These are phyloP conservation scores for Hippolais icterina DNA, from an alignment of 2,113 vertebrate genomes.

Conservation along the genomic window DNA sequence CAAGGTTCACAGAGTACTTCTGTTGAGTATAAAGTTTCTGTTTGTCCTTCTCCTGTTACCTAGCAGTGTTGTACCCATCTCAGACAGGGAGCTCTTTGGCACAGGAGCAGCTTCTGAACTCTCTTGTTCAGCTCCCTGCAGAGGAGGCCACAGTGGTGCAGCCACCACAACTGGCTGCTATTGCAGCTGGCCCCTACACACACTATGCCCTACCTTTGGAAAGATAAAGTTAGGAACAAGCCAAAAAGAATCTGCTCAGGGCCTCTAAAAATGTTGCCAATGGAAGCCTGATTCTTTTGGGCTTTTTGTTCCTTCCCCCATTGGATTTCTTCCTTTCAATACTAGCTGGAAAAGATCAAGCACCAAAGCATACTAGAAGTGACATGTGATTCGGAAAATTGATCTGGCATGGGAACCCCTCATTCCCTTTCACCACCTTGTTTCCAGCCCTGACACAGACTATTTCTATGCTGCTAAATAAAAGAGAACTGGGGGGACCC, in stretches of 20 bases:
- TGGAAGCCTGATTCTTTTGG: background rate
- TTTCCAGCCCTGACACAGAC: background rate
- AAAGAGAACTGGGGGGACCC: background rate
- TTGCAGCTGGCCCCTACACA: background rate
- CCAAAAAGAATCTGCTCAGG: background rate
- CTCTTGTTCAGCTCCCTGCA: background rate
- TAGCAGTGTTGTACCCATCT: background rate
- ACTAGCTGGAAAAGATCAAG: background rate
- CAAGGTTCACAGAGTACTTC: background rate
- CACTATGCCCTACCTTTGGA: background rate
- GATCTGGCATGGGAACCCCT: background rate
- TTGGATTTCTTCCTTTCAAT: background rate
- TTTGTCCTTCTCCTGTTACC: background rate
- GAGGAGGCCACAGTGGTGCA: background rate
- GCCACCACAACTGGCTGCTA: background rate
- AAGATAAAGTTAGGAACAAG: background rate
- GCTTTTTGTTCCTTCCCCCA: background rate
- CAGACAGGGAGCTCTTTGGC: background rate
- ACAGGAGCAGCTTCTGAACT: background rate
- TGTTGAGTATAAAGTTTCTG: background rate
- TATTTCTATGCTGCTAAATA: background rate
- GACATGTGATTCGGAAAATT: background rate
- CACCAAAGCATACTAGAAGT: background rate
- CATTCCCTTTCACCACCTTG: background rate
- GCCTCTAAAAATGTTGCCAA: background rate